Evolutionary conservation across 1,140 invertebrate genomes (phyloP), one percentile per base, ranked within the genome.

Genomic region (Pomacea maculata): DNA sequence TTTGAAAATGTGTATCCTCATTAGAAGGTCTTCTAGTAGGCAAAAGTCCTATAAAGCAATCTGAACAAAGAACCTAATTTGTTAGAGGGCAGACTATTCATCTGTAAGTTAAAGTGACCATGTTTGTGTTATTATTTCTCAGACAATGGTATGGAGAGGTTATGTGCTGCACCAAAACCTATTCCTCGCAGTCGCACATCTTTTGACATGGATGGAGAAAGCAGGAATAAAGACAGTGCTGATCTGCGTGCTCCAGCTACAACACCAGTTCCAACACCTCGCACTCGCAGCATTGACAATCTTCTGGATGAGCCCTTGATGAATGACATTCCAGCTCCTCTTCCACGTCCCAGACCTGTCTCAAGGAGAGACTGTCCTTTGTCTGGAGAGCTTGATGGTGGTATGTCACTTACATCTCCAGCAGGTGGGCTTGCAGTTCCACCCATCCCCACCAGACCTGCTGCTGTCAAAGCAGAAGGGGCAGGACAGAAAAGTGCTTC

Each of bases 121-220:
- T 45, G 34, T 45, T 45, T 25, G 25, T 25, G 25, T 55, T 11
- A 25, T 70, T 57, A 11, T 78, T n/a, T 55, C 78, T 72, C 63
- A 72, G 45, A 45, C 14, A 75, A 21, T 52, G 61, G 34, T n/a
- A 45, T n/a, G 52, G 61, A 64, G 8, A 52, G 25, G 21, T 74
- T 14, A 68, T 57, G 45, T 45, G 65, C 71, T 19, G 80, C 74
- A 25, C 83, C 81, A 65, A 84, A 81, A 52, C 77, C 84, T 25
- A 80, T 87, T 25, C 77, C 83, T 0, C 75, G 84, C 45, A 92
- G 90, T 15, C 89, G 89, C 14, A 91, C 91, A 79, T 89, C 90
- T 55, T 86, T 90, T 75, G 79, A 81, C 25, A 75, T 82, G 25
- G 83, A 75, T 10, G 80, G 54, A 21, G 70, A 34, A 14, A 45